phyloP scores from a whole-genome alignment of 2,888 invertebrate genomes.

The Pharmacophagus antenor region DNA sequence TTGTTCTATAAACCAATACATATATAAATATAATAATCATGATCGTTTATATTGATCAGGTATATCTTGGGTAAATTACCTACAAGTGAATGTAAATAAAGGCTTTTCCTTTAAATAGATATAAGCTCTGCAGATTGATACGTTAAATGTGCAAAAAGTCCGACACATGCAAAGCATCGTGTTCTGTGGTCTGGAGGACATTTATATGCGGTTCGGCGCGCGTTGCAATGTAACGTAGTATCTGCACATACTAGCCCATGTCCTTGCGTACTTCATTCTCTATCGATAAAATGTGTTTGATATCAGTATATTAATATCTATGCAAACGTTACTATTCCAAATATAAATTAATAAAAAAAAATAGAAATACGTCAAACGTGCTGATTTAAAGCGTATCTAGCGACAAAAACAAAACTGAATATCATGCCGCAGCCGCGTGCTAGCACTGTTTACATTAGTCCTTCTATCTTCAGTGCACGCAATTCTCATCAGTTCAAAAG shows the following conservation, averaged over 20 bases:
- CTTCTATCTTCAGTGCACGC: slow-evolving; percentile 22
- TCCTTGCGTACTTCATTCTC: not conserved
- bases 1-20: not conserved
- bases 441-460: slow-evolving; percentile 25
- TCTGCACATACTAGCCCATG: slow-evolving; percentile 12
- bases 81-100: not conserved
- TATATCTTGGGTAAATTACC: not conserved
- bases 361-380: not conserved
- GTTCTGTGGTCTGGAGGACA: slow-evolving; percentile 29
- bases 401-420: not conserved
- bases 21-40: not conserved
- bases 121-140: slow-evolving; percentile 14
- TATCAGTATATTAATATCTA: too few species aligned
- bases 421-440: slow-evolving; percentile 15
- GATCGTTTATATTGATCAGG: not conserved
- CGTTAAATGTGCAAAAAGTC: slow-evolving; percentile 29
- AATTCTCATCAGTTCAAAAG: slow-evolving; percentile 25
- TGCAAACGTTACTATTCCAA: too few species aligned
- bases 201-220: slow-evolving; percentile 31
- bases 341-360: too few species aligned
- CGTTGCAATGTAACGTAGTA: slow-evolving; percentile 19
- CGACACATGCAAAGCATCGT: slow-evolving; percentile 22
- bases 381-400: not conserved
- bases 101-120: not conserved
- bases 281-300: too few species aligned